Base-by-base conservation (phyloP, 1,140 invertebrate species). In the Thalassaphorura encarpata region DNA sequence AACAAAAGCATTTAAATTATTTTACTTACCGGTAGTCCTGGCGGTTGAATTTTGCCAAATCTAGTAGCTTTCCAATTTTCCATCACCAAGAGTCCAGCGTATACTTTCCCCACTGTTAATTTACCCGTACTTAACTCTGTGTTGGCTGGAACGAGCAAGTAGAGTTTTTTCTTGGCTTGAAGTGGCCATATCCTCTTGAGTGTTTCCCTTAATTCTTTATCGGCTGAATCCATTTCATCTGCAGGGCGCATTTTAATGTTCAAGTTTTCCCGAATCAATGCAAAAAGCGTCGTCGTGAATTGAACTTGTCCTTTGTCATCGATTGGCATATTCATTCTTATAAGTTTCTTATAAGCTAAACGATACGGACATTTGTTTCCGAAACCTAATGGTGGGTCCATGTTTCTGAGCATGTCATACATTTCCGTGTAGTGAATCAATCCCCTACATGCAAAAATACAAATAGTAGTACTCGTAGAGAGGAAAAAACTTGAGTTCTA, bases 331-430 rank as follows among this genome's bases (percentile, higher is more conserved):
- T 99, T 99, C 96, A 99, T 99, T 68, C 95, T 80, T 68, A 98
- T 98, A 57, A 98, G 77, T 77, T 97, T 97, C 75, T 97, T 96
- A 75, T 98, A 99, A 24, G 97, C 97, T 67, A 99, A 78, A 68
- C 95, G 80, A 75, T 97, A 97, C 33, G 97, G 97, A 79, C 97
- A 99, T 74, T 99, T 99, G 74, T 97, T 95, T 53, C 97, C 97
- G 77, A 99, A 99, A 59, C 97, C 97, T 70, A 99, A 79, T 21
- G 97, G 97, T 24, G 97, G 97, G 77, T 98, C 95, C 86, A 99
- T 99, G 72, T 98, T 98, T 74, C 97, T 87, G 66, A 99, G 76
- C 96, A 99, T 99, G 72, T 99, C 95, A 73, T 97, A 99, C 94
- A 99, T 97, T 79, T 99, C 95, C 46, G 87, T 87, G 72, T 97